Conservation (phyloP, 2,797 vertebrate genomes). For the Semaprochilodus insignis region DNA sequence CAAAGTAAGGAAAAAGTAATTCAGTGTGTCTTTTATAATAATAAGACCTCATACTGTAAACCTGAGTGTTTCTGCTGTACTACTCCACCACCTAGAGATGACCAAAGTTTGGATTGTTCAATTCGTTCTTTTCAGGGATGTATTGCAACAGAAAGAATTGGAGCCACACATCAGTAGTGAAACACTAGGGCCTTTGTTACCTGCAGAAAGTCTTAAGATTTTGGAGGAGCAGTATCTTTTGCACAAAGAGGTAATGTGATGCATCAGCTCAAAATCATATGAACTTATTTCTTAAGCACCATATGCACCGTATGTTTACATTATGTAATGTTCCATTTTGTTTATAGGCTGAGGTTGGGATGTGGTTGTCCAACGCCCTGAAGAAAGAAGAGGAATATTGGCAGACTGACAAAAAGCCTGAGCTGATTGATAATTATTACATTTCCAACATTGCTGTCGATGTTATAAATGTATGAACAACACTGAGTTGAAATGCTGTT, state of each 20-base stretch:
- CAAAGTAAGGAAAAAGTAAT: conserved; percentile 78
- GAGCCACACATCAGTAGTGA: conserved; percentile 71
- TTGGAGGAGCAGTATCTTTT: conserved; percentile 77
- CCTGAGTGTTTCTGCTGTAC: neutral
- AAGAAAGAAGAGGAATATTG: conserved; percentile 80
- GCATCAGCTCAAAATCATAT: neutral
- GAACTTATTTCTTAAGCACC: neutral
- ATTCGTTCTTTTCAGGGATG: conserved; percentile 70
- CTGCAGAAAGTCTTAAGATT: conserved; percentile 63
- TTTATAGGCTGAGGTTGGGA: conserved; percentile 73
- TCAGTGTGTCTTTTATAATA: neutral
- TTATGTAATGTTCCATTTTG: conserved; percentile 1
- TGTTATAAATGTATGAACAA: conserved; percentile 82
- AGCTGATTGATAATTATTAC: conserved; percentile 76
- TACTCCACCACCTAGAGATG: neutral
- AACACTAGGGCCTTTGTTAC: conserved; percentile 78
- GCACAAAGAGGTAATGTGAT: conserved; percentile 76
- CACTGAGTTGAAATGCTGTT: neutral
- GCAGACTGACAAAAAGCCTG: conserved; percentile 74
- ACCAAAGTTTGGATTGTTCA: too few species aligned
- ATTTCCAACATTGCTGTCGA: conserved; percentile 86
- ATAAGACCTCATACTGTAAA: neutral
- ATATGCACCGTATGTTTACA: neutral
- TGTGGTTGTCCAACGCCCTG: conserved; percentile 75
- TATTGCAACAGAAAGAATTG: conserved; percentile 81